These are phyloP conservation scores for Chaetura pelagica DNA, from an alignment of 2,113 vertebrate genomes.

Conservation along the genomic window DNA sequence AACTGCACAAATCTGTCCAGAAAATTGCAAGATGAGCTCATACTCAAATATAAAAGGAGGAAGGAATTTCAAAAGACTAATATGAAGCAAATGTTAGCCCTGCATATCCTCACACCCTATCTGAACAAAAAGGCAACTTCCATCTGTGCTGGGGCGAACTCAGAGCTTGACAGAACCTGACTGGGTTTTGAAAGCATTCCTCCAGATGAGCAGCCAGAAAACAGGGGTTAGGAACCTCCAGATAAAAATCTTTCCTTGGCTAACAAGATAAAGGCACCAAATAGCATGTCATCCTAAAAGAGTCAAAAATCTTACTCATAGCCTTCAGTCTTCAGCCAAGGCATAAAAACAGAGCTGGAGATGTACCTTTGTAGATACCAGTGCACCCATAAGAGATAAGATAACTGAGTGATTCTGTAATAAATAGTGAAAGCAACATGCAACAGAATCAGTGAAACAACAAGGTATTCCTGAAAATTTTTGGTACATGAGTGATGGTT, in stretches of 20 bases:
- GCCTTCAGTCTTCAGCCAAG: neutral
- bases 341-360: neutral
- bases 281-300: neutral
- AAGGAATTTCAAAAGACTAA: neutral
- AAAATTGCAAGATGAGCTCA: slow-evolving; percentile 40
- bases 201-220: neutral
- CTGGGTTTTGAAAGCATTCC: neutral
- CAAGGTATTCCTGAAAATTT: neutral
- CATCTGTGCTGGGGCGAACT: neutral
- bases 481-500: neutral
- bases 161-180: neutral
- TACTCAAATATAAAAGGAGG: neutral
- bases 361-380: neutral
- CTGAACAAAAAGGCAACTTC: neutral
- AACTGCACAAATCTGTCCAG: slow-evolving; percentile 14
- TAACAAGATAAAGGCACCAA: neutral
- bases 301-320: neutral
- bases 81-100: slow-evolving; percentile 8
- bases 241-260: neutral
- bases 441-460: neutral
- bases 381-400: neutral
- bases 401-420: neutral
- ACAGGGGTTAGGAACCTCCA: neutral
- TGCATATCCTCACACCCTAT: neutral
- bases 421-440: neutral